These are phyloP conservation scores for Tholera decimalis DNA, from an alignment of 2,888 invertebrate genomes.

Conservation along the genomic window DNA sequence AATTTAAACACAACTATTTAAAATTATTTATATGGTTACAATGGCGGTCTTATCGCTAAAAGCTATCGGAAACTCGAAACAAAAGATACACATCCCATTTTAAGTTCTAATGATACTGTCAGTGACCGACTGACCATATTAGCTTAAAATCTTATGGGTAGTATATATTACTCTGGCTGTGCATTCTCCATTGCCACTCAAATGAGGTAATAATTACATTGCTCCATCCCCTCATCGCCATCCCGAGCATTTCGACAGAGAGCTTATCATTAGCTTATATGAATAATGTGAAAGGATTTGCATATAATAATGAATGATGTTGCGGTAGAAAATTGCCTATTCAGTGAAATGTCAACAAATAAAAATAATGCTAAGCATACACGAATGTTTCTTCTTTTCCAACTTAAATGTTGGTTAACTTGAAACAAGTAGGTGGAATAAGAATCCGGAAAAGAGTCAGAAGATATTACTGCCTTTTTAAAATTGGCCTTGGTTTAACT, in stretches of 20 bases:
- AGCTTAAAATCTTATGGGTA: no score
- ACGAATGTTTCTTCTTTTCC: background rate
- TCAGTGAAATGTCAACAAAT: background rate
- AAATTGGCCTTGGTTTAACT: background rate
- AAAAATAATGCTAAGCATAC: background rate
- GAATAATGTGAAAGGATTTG: slow-evolving; percentile 40
- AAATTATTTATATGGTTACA: no score
- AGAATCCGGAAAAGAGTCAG: background rate
- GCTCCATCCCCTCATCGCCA: background rate
- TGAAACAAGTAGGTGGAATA: background rate
- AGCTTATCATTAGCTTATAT: slow-evolving; percentile 8
- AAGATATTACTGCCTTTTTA: background rate
- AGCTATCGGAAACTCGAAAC: no score
- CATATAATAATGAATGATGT: slow-evolving; percentile 2
- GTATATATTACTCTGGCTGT: slow-evolving; percentile 2
- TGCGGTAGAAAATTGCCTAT: background rate
- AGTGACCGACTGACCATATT: no score
- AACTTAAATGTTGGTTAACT: background rate
- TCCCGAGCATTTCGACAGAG: slow-evolving; percentile 1
- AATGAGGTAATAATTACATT: slow-evolving; percentile 23
- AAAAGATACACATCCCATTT: no score
- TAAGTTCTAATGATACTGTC: no score
- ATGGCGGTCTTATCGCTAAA: no score
- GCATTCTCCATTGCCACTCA: slow-evolving; percentile 12
- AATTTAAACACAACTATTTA: no score